Evolutionary conservation across 2,797 vertebrate species (phyloP), one percentile per base, ranked within the genome.

Genomic region (Threskiornis aethiopicus): DNA sequence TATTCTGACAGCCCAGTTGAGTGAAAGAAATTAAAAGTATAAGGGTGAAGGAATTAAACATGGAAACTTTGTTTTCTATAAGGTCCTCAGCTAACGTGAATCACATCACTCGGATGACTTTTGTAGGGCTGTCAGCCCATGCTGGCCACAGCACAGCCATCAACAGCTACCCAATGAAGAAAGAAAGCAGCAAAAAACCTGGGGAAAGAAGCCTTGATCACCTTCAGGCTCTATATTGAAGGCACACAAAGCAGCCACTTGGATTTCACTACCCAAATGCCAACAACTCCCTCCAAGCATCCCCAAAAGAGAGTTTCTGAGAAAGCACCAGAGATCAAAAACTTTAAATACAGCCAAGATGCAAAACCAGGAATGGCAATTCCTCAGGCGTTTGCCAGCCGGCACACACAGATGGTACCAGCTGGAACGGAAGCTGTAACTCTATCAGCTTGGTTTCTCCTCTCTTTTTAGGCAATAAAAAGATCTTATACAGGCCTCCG

Each of bases 401-500:
- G 0, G 46, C 46, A 75, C 0, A 0, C 49, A 73, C 17, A n/a
- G 64, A 41, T 6, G 0, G 47, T 13, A 79, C 87, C 54, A 81
- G 72, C 42, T 86, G 81, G 66, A 86, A 71, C 0, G 0, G 71
- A 78, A 90, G 67, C 87, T 58, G 21, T 26, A 77, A 66, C 21
- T 51, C 49, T 26, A 25, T 22, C 70, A 72, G 52, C 55, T 57
- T 21, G 1, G 35, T 22, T 83, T 87, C 46, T 77, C 59, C 67
- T 87, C 61, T 65, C 49, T 44, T 93, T 71, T 62, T 51, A 54
- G 31, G 46, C 54, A 90, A 39, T 12, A 51, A 65, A 75, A 84
- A n/a, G 22, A 62, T n/a, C 46, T 69, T 41, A 16, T 4, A 47
- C 22, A 76, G 46, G 47, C 10, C 42, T 73, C 62, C 62, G 35